Evolutionary conservation across 2,797 vertebrate species (phyloP).

Genomic region (Thamnophis elegans): DNA sequence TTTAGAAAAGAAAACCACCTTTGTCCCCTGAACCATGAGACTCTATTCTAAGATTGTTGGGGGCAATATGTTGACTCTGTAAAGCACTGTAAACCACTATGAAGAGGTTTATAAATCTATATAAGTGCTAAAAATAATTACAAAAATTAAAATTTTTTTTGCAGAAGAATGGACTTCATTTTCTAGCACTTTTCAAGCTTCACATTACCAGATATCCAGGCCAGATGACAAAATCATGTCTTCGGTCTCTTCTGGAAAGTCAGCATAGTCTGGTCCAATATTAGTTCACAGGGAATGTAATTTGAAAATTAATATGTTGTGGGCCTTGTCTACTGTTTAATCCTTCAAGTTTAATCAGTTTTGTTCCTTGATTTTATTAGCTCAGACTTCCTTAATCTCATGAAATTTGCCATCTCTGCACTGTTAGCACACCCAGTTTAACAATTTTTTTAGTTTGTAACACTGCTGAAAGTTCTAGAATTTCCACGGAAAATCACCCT

Average conservation of each 20-base stretch:
- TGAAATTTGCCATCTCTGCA: not conserved
- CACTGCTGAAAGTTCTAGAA: not conserved
- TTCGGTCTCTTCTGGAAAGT: not conserved
- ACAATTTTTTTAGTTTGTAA: conserved; percentile 8
- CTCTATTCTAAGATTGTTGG: not conserved
- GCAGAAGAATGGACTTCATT: not conserved
- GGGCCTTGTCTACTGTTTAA: not conserved
- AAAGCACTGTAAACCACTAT: not conserved
- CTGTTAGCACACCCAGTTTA: not conserved
- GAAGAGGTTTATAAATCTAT: not conserved
- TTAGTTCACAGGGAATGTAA: not conserved
- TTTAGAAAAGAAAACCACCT: not conserved
- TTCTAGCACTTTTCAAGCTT: not conserved
- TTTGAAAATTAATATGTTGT: not conserved
- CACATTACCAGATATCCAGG: not conserved
- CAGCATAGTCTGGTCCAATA: not conserved
- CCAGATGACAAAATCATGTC: not conserved
- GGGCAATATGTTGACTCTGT: not conserved
- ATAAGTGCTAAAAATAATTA: not conserved
- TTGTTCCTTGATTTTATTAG: not conserved
- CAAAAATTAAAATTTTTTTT: not conserved
- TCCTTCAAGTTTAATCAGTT: not conserved
- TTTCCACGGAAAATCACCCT: not conserved
- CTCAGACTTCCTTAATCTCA: not conserved
- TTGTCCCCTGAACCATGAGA: conserved; percentile 4